Percentiles rank a stretch among this genome's conserved stretches.
These are phyloP conservation scores for Lucilia cuprina DNA, from an alignment of 1,140 invertebrate species.

Conservation along the genomic window DNA sequence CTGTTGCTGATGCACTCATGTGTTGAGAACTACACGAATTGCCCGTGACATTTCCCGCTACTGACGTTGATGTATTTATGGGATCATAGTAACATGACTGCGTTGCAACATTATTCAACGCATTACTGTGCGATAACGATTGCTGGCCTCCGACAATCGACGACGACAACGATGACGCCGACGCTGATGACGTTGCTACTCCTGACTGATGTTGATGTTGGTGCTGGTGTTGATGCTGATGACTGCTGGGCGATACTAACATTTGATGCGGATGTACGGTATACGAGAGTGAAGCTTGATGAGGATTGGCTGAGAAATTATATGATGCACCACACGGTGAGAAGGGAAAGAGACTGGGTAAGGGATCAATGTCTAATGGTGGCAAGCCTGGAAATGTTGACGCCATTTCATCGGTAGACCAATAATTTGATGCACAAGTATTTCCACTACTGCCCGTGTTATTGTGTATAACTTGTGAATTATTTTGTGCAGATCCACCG, in stretches of 20 bases:
- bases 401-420: slow-evolving; percentile 79
- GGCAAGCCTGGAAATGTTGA: slow-evolving; percentile 75
- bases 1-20: slow-evolving; percentile 63
- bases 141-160: not conserved
- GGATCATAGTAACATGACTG: slow-evolving; percentile 52
- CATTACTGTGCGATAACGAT: slow-evolving; percentile 41
- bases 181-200: slow-evolving; percentile 41
- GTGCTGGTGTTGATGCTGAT: slow-evolving; percentile 52
- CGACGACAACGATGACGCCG: slow-evolving; percentile 38
- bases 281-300: slow-evolving; percentile 65
- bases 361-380: slow-evolving; percentile 77
- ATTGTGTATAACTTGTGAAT: slow-evolving; percentile 42
- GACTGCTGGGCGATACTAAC: slow-evolving; percentile 57
- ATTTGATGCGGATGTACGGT: slow-evolving; percentile 65
- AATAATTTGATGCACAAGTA: slow-evolving; percentile 62
- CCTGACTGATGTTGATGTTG: slow-evolving; percentile 45
- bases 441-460: slow-evolving; percentile 44
- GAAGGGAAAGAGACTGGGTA: slow-evolving; percentile 76
- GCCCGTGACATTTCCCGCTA: slow-evolving; percentile 20
- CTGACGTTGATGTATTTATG: not conserved
- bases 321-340: slow-evolving; percentile 74
- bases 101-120: slow-evolving; percentile 26
- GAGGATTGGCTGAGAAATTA: slow-evolving; percentile 65
- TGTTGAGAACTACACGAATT: slow-evolving; percentile 44
- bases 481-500: slow-evolving; percentile 45